Conservation (phyloP, 1,140 invertebrate genomes). For the Aradophagus sp. region DNA sequence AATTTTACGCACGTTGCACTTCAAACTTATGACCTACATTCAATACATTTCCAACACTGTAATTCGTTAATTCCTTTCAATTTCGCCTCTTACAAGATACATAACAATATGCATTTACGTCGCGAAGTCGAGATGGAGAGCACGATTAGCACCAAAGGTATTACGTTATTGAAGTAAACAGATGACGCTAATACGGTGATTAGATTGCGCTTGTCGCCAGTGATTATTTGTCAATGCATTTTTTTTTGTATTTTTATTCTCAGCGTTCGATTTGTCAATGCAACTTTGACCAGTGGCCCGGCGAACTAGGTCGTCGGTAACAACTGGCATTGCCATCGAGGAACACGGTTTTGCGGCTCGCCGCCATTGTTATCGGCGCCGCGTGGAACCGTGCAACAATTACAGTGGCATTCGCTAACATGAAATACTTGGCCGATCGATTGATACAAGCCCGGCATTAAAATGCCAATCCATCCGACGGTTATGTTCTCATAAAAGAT, state of each 20-base stretch:
- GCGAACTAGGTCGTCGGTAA: conserved; percentile 39
- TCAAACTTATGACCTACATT: too few species aligned
- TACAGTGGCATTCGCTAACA: conserved; percentile 35
- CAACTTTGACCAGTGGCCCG: conserved; percentile 22
- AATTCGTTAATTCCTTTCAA: too few species aligned
- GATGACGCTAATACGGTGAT: conserved; percentile 28
- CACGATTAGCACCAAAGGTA: conserved; percentile 20
- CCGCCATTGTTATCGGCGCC: conserved; percentile 31
- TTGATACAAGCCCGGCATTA: conserved; percentile 35
- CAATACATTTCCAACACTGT: too few species aligned
- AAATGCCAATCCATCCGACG: conserved; percentile 41
- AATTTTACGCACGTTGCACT: too few species aligned
- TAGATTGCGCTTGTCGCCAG: conserved; percentile 10
- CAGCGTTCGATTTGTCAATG: too few species aligned
- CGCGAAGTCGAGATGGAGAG: conserved; percentile 12
- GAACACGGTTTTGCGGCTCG: conserved; percentile 2
- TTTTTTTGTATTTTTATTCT: too few species aligned
- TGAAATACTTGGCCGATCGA: conserved; percentile 40
- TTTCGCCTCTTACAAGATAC: background rate
- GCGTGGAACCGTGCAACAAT: conserved; percentile 19
- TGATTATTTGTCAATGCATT: conserved; percentile 44
- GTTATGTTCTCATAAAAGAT: conserved; percentile 43
- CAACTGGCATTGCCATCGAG: conserved; percentile 8
- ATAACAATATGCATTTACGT: conserved; percentile 6
- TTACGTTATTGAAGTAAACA: conserved; percentile 15